phyloP scores from a whole-genome alignment of 1,140 invertebrate genomes.

The Steinernema khuongi region DNA sequence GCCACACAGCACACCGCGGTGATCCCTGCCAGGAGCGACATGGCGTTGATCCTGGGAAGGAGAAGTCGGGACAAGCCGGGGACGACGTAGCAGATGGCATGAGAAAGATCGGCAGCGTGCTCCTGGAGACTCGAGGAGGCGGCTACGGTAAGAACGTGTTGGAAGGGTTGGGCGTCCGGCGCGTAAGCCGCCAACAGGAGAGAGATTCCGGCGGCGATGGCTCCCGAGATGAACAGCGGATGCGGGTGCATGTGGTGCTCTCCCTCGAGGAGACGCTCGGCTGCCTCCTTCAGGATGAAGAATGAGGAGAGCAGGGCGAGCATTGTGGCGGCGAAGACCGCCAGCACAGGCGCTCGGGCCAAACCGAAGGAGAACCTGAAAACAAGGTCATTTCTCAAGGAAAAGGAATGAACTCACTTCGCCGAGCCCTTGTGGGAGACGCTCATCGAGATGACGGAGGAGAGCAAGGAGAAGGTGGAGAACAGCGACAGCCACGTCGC shows the following conservation, averaged over 20 bases:
- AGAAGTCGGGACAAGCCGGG: constrained; percentile 53
- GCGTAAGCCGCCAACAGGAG: constrained; percentile 53
- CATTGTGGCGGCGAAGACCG: constrained; percentile 56
- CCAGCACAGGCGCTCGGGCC: constrained; percentile 51
- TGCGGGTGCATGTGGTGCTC: constrained; percentile 50
- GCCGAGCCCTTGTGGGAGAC: constrained; percentile 33
- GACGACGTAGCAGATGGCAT: constrained; percentile 52
- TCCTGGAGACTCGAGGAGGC: constrained; percentile 47
- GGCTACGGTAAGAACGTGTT: constrained; percentile 50
- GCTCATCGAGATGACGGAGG: constrained; percentile 47
- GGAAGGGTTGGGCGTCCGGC: constrained; percentile 50
- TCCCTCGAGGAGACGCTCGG: constrained; percentile 54
- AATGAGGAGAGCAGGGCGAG: constrained; percentile 55
- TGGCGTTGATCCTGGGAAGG: constrained; percentile 52
- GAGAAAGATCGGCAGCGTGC: constrained; percentile 54
- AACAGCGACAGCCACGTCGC: constrained; percentile 53
- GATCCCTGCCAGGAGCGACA: constrained; percentile 43
- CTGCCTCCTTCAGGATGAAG: constrained; percentile 54
- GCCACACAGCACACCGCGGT: constrained; percentile 37
- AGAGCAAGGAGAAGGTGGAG: constrained; percentile 48
- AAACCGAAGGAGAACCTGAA: constrained; percentile 52
- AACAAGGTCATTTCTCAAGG: background rate
- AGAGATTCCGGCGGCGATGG: constrained; percentile 34
- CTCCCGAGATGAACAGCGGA: constrained; percentile 44
- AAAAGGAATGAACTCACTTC: constrained; percentile 16